These are phyloP conservation scores for Microctenopoma lineatum DNA, from an alignment of 2,797 vertebrate species.

Conservation along the genomic window DNA sequence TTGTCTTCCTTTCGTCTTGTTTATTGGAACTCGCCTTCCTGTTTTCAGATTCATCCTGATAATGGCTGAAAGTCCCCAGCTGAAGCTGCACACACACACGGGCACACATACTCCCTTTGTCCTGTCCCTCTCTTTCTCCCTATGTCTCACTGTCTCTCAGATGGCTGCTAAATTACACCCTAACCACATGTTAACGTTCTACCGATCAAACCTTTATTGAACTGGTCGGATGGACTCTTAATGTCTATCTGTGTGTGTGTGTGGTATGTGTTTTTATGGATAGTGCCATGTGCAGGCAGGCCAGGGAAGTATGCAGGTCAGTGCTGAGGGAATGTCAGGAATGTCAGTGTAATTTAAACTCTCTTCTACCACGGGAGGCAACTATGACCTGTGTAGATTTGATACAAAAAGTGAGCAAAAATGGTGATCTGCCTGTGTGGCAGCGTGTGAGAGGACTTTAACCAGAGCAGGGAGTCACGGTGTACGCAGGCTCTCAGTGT, in stretches of 20 bases:
- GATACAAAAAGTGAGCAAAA: conserved; percentile 30
- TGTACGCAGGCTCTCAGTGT: neutral
- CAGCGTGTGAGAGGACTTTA: neutral
- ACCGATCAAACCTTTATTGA: conserved; percentile 60
- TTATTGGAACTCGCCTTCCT: conserved; percentile 84
- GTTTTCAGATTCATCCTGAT: conserved; percentile 85
- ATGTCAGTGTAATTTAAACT: conserved; percentile 81
- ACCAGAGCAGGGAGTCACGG: neutral
- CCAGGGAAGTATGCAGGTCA: conserved; percentile 81
- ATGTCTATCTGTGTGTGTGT: neutral
- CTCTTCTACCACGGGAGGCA: conserved; percentile 50
- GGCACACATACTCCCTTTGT: conserved; percentile 29
- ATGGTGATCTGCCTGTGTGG: conserved; percentile 2
- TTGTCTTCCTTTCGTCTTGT: conserved; percentile 80
- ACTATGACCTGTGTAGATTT: conserved; percentile 65
- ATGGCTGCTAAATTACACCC: conserved; percentile 32
- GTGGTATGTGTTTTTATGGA: conserved; percentile 42
- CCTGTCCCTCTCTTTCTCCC: conserved; percentile 37
- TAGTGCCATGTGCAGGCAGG: conserved; percentile 72
- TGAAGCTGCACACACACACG: conserved; percentile 42
- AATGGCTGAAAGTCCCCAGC: conserved; percentile 71
- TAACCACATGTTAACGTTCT: conserved; percentile 58
- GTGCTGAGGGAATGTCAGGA: conserved; percentile 80
- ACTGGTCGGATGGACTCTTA: conserved; percentile 31
- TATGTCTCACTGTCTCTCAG: conserved; percentile 21